Base-by-base conservation (phyloP, 2,113 vertebrate genomes). In the Ascaphus truei region DNA sequence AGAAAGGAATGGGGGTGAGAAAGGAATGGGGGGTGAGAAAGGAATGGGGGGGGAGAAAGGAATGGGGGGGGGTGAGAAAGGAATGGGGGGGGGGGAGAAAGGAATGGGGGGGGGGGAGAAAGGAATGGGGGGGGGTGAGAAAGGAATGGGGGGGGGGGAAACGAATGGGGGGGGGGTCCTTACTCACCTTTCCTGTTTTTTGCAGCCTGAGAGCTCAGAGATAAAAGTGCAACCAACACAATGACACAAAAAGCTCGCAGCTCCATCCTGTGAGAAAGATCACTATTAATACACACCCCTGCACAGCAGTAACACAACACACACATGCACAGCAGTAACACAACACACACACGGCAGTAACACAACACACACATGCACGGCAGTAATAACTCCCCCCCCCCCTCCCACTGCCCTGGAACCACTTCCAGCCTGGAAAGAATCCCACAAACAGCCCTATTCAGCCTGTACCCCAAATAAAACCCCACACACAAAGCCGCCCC, bases 231-330 rank as follows among this genome's bases (percentile, higher is more conserved):
- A 74, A 94, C 74, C 0, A 50, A 61, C 62, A 83, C 77, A 75
- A 96, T 76, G 52, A 98, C 74, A 75, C 94, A 83, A 75, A 93
- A 58, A 77, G 83, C 77, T 85, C 78, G 83, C 89, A 76, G 75
- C 77, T 88, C 88, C 90, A 98, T 98, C 81, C 92, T 97, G 84
- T 5, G 30, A 72, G 71, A 65, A 30, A 52, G 64, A 31, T 18
- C 16, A 45, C 41, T 7, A 45, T 18, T 53, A 53, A 30, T n/a
- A n/a, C 27, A 31, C n/a, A n/a, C n/a, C n/a, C n/a, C n/a, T n/a
- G n/a, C 5, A 26, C 10, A 11, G 1, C 51, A 30, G 48, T 30
- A 2, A 53, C 26, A 30, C 5, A n/a, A 53, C 5, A n/a, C 23
- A 5, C 16, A n/a, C 31, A 58, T 34, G 39, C 33, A n/a, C 23